phyloP scores from a whole-genome alignment of 2,888 invertebrate species.

The Caenorhabditis uteleia region DNA sequence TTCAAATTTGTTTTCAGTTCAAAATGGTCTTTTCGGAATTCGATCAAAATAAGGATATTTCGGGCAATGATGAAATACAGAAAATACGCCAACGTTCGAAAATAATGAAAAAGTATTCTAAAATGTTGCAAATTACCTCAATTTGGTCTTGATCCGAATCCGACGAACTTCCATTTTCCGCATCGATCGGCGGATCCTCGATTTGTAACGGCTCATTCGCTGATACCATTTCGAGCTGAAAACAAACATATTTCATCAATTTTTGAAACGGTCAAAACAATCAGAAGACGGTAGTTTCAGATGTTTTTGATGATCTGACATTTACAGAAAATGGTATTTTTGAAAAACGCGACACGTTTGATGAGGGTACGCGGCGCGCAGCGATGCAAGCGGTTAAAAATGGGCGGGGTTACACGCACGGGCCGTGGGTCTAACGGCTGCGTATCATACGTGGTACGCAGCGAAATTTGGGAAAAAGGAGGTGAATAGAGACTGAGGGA shows the following conservation, averaged over 20 bases:
- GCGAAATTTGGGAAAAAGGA: no score
- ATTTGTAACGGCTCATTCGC: slow-evolving; percentile 13
- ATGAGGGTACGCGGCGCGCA: neutral
- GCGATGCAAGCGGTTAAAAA: slow-evolving; percentile 7
- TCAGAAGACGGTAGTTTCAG: no score
- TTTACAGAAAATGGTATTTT: neutral
- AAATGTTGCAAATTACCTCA: slow-evolving; percentile 9
- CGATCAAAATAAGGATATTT: neutral
- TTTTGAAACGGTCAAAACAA: neutral
- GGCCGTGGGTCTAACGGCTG: slow-evolving; percentile 18
- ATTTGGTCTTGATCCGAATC: slow-evolving; percentile 27
- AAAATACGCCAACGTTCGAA: neutral
- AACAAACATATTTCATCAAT: neutral
- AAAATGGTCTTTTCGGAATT: no score
- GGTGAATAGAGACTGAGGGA: no score
- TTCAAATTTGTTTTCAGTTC: no score
- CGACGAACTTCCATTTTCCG: slow-evolving; percentile 4
- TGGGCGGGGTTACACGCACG: slow-evolving; percentile 27
- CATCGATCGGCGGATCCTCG: slow-evolving; percentile 3
- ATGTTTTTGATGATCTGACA: neutral
- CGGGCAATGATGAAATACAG: neutral
- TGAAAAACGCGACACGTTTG: neutral
- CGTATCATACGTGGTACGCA: slow-evolving; percentile 50
- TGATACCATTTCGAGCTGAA: slow-evolving; percentile 19
- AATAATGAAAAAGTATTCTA: neutral